phyloP scores from a whole-genome alignment of 1,140 invertebrate genomes.

The Procambarus virginalis region DNA sequence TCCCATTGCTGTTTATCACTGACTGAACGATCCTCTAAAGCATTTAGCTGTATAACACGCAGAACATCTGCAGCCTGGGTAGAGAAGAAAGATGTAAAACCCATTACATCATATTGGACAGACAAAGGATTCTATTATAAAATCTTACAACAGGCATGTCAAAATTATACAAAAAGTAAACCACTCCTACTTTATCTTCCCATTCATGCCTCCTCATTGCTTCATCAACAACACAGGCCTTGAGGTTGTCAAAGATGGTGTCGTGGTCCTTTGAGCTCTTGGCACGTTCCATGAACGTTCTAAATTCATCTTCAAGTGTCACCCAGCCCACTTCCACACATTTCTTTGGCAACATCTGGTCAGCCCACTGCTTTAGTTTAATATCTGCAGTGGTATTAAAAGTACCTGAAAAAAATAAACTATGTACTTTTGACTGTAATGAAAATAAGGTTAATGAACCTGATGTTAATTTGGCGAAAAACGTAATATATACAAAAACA shows the following conservation, averaged over 20 bases:
- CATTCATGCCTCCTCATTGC: constrained; percentile 90
- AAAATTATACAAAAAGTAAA: neutral
- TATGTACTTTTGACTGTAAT: too few relatives aligned
- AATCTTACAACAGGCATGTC: neutral
- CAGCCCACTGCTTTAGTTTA: constrained; percentile 96
- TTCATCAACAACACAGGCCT: constrained; percentile 90
- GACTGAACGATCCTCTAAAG: constrained; percentile 93
- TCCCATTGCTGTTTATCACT: constrained; percentile 96
- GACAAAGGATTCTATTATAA: neutral
- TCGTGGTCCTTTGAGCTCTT: constrained; percentile 85
- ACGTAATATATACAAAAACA: too few relatives aligned
- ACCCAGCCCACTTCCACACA: constrained; percentile 93
- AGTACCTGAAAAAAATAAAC: constrained; percentile 77
- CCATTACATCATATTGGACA: too few relatives aligned
- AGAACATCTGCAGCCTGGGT: constrained; percentile 83
- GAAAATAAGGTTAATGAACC: too few relatives aligned
- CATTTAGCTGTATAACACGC: constrained; percentile 94
- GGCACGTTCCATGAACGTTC: constrained; percentile 84
- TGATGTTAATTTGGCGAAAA: too few relatives aligned
- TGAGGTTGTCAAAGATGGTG: constrained; percentile 92
- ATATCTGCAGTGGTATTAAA: constrained; percentile 99
- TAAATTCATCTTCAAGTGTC: constrained; percentile 89
- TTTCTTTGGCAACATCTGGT: constrained; percentile 87
- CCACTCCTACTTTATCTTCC: constrained; percentile 86
- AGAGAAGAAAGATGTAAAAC: neutral